A percentile compares a stretch with the other conserved stretches of the same genome.
Conservation (phyloP, 2,888 invertebrate species). For the Vandiemenella viatica region DNA sequence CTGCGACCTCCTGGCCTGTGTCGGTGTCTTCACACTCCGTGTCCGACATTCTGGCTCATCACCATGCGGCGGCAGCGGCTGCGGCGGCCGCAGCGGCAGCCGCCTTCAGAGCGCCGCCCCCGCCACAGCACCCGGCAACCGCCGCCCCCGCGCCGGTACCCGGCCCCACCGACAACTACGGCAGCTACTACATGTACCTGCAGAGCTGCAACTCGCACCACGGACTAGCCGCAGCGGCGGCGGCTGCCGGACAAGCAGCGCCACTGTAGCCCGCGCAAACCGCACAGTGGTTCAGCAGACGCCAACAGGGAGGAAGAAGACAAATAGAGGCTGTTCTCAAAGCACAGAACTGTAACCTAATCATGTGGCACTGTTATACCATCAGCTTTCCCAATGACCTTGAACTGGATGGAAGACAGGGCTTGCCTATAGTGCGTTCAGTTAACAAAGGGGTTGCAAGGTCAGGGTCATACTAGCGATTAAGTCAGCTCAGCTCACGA, state of each 20-base stretch:
- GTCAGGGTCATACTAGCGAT: too few relatives aligned
- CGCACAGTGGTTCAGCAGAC: too few relatives aligned
- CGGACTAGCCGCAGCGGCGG: constrained; percentile 22
- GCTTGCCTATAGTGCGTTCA: too few relatives aligned
- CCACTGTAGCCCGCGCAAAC: neutral
- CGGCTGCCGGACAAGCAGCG: constrained; percentile 4
- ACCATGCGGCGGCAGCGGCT: constrained; percentile 14
- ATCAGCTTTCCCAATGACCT: too few relatives aligned
- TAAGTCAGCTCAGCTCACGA: too few relatives aligned
- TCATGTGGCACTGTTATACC: too few relatives aligned
- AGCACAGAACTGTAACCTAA: too few relatives aligned
- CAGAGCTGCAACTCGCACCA: constrained; percentile 35
- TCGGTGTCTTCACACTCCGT: constrained; percentile 25
- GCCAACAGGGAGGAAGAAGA: too few relatives aligned
- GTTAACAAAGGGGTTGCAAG: too few relatives aligned
- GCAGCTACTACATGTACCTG: constrained; percentile 44
- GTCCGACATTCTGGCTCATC: constrained; percentile 24
- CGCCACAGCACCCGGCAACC: constrained; percentile 8
- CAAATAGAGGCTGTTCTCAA: too few relatives aligned
- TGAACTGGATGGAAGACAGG: too few relatives aligned
- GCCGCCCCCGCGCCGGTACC: constrained; percentile 24
- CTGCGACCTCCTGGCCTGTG: constrained; percentile 10
- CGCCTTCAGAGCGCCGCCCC: constrained; percentile 4
- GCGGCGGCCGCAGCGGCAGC: constrained; percentile 11
- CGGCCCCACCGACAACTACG: constrained; percentile 23